Conservation (phyloP, 37 sponge, comb jelly and placozoan genomes). For the Oscarella lobularis region DNA sequence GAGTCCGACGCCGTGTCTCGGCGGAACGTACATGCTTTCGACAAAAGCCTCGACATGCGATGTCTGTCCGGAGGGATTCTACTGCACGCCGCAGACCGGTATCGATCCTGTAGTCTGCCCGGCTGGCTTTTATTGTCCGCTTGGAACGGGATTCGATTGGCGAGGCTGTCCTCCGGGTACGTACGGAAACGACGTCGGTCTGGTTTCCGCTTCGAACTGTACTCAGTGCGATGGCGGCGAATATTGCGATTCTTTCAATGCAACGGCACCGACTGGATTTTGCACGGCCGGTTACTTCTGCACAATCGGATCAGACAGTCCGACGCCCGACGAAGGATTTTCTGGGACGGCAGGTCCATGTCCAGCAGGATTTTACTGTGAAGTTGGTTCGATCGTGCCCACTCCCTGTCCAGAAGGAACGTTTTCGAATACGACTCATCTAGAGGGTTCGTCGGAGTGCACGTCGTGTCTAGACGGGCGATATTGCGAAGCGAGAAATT, state of each 20-base stretch:
- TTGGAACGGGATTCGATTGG: conserved; percentile 7
- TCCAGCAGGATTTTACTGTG: conserved; percentile 25
- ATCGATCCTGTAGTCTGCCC: conserved; percentile 4
- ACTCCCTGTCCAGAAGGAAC: conserved; percentile 6
- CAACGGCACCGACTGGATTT: conserved; percentile 11
- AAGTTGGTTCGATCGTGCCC: conserved; percentile 16
- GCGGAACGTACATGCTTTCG: conserved; percentile 10
- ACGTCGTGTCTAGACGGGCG: background rate
- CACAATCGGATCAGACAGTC: background rate
- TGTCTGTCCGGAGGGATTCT: conserved; percentile 16
- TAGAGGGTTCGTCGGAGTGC: background rate
- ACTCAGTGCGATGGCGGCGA: conserved; percentile 3
- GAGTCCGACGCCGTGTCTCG: conserved; percentile 4
- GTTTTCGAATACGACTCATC: conserved; percentile 6
- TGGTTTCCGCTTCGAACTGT: background rate
- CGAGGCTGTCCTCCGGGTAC: background rate
- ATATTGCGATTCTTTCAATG: conserved; percentile 12
- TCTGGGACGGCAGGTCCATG: conserved; percentile 12
- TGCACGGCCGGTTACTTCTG: conserved; percentile 31
- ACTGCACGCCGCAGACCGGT: conserved; percentile 1
- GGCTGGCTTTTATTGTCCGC: conserved; percentile 22
- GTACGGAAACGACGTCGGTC: background rate
- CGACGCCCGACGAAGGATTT: background rate
- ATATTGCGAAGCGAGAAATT: background rate
- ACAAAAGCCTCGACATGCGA: conserved; percentile 2